phyloP scores from a whole-genome alignment of 2,797 vertebrate species.

The Anguilla megastoma region DNA sequence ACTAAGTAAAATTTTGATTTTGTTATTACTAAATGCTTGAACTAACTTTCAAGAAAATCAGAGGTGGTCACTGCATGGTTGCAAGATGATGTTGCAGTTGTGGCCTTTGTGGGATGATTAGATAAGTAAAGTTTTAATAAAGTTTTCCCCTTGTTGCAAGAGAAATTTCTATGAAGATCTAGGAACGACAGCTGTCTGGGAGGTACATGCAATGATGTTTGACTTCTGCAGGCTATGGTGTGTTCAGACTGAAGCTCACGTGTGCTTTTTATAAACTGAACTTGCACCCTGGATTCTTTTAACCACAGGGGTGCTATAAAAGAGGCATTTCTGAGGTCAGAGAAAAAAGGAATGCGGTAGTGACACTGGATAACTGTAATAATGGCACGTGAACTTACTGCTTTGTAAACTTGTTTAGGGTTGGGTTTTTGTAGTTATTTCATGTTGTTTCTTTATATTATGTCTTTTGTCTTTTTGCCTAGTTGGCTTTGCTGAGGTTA shows the following conservation, averaged over 20 bases:
- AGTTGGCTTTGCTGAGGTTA: too few species aligned
- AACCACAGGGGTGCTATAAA: not conserved
- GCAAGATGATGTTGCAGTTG: too few species aligned
- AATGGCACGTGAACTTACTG: not conserved
- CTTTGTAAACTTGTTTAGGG: not conserved
- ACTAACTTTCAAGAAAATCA: not conserved
- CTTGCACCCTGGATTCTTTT: not conserved
- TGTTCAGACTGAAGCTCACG: not conserved
- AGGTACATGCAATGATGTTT: too few species aligned
- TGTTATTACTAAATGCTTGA: not conserved
- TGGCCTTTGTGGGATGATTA: not conserved
- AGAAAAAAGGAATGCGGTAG: not conserved
- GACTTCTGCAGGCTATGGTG: too few species aligned
- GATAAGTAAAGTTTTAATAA: too few species aligned
- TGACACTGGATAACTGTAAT: not conserved
- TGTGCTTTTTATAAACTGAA: not conserved
- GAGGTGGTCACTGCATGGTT: not conserved
- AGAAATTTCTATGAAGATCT: too few species aligned
- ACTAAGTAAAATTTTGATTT: not conserved
- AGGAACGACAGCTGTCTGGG: too few species aligned
- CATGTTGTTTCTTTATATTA: too few species aligned
- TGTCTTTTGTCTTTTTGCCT: too few species aligned
- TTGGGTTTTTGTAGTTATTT: too few species aligned
- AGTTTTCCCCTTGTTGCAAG: too few species aligned
- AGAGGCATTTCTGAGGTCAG: not conserved